Conservation (phyloP, 2,888 invertebrate species). For the Dryobota labecula region DNA sequence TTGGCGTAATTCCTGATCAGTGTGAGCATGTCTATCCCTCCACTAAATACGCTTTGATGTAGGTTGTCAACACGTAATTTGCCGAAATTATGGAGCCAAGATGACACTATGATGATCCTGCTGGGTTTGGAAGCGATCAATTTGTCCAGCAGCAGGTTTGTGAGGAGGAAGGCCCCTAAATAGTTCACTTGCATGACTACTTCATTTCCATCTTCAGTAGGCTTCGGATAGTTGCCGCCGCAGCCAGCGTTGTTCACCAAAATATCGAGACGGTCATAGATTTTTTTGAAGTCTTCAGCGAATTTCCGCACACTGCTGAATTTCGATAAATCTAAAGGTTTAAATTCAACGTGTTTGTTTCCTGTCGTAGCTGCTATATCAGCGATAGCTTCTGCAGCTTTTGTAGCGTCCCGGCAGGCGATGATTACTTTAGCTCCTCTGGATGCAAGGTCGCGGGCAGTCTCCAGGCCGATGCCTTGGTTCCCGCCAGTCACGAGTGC, state of each 20-base stretch:
- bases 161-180: constrained; percentile 93
- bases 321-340: constrained; percentile 87
- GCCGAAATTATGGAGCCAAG: constrained; percentile 75
- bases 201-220: constrained; percentile 91
- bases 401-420: constrained; percentile 94
- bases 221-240: constrained; percentile 71
- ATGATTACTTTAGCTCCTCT: constrained; percentile 93
- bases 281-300: constrained; percentile 90
- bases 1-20: constrained; percentile 82
- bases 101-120: constrained; percentile 85
- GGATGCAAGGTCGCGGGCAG: constrained; percentile 92
- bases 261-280: constrained; percentile 89
- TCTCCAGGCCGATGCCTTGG: constrained; percentile 95
- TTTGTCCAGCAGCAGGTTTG: constrained; percentile 91
- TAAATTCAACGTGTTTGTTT: constrained; percentile 92
- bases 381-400: constrained; percentile 92
- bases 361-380: constrained; percentile 93
- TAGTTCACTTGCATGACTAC: constrained; percentile 92
- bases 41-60: constrained; percentile 60
- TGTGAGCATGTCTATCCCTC: constrained; percentile 74
- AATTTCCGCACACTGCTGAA: constrained; percentile 90
- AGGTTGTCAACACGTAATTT: constrained; percentile 87
- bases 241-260: constrained; percentile 92
- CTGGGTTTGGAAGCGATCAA: constrained; percentile 81
- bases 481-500: constrained; percentile 95